Evolutionary conservation across 2,113 vertebrate genomes (phyloP).

Genomic region (Oryctolagus cuniculus): DNA sequence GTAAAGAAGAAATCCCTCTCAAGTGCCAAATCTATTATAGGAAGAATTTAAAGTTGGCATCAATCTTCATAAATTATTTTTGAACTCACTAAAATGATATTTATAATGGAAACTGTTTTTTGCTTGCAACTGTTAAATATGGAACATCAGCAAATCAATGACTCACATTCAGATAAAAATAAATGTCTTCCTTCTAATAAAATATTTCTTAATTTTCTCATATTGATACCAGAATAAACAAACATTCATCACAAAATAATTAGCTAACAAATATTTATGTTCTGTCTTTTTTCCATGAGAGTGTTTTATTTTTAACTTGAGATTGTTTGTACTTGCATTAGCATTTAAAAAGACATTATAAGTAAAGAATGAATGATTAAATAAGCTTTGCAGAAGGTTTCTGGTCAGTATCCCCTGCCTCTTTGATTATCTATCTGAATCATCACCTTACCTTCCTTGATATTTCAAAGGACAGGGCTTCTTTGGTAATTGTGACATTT

Average conservation of each 20-base stretch:
- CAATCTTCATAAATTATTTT: constrained; percentile 34
- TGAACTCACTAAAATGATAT: constrained; percentile 22
- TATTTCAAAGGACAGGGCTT: background rate
- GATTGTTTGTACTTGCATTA: background rate
- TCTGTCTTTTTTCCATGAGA: background rate
- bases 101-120: constrained; percentile 54
- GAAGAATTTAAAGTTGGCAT: constrained; percentile 60
- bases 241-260: constrained; percentile 39
- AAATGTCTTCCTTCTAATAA: background rate
- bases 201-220: constrained; percentile 10
- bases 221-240: background rate
- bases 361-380: constrained; percentile 4
- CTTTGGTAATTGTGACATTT: background rate
- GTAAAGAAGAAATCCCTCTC: constrained; percentile 58
- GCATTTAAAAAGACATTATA: background rate
- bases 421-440: background rate
- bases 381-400: background rate
- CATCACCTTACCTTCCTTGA: background rate
- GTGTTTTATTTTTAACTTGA: background rate
- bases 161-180: background rate
- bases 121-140: background rate
- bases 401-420: background rate
- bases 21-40: constrained; percentile 56
- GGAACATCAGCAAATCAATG: constrained; percentile 49
- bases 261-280: background rate